Conservation (phyloP, 2,888 invertebrate genomes). For the Amphipoea oculea region DNA sequence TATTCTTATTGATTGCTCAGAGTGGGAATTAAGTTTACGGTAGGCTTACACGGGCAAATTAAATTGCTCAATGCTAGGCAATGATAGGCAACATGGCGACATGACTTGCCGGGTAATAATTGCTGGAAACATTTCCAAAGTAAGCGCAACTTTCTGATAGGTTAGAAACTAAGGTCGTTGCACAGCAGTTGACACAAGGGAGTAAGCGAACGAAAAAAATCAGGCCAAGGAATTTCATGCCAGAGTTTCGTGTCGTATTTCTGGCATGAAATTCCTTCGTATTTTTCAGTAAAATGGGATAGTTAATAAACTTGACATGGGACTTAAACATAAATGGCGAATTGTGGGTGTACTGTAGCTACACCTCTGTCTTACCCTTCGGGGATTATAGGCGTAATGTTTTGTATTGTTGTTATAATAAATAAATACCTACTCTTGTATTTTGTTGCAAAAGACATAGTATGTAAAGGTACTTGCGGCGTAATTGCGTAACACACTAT, state of each 20-base stretch:
- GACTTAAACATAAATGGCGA: background rate
- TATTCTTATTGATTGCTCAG: conserved; percentile 9
- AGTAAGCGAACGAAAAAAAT: background rate
- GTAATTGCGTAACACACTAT: background rate
- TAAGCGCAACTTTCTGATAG: background rate
- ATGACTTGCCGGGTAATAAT: background rate
- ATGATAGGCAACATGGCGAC: background rate
- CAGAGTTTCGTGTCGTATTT: background rate
- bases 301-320: background rate
- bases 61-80: background rate
- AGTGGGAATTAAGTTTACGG: background rate
- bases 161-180: background rate
- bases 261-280: background rate
- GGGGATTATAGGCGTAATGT: background rate
- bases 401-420: background rate
- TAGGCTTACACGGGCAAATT: background rate
- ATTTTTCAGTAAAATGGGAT: background rate
- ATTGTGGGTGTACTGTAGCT: background rate
- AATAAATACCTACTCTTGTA: conserved; percentile 1
- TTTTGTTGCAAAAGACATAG: background rate
- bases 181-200: background rate
- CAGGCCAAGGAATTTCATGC: background rate
- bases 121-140: background rate
- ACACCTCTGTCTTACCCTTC: background rate
- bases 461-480: background rate